Percentiles rank a stretch among this genome's conserved stretches.
These are phyloP conservation scores for Carposina sasakii DNA, from an alignment of 1,140 invertebrate genomes.

Conservation along the genomic window DNA sequence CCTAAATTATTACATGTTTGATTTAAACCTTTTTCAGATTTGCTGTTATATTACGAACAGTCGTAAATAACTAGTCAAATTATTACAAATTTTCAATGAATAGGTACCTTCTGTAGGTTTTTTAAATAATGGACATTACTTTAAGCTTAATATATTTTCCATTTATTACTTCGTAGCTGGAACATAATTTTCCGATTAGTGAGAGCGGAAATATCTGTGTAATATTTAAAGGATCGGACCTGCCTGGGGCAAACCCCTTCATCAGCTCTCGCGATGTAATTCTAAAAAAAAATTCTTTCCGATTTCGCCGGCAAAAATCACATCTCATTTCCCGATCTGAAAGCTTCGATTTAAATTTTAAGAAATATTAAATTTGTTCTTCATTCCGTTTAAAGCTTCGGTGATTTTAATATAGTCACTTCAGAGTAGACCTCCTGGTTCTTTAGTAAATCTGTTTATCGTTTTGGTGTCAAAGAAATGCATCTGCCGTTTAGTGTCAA, in stretches of 20 bases:
- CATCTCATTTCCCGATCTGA: neutral
- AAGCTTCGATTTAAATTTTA: constrained; percentile 6
- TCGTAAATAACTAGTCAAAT: no score
- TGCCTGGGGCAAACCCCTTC: constrained; percentile 40
- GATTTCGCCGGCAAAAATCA: no score
- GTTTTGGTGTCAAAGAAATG: no score
- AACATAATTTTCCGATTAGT: constrained; percentile 62
- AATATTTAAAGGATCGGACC: constrained; percentile 39
- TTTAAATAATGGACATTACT: neutral
- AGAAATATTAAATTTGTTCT: neutral
- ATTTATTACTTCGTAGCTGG: constrained; percentile 16
- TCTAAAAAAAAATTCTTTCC: constrained; percentile 30
- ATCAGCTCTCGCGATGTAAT: constrained; percentile 53
- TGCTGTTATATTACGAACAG: no score
- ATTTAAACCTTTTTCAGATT: no score
- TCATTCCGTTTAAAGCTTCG: neutral
- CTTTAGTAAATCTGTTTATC: no score
- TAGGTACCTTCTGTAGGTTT: no score
- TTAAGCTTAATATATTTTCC: constrained; percentile 20
- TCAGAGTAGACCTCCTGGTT: no score
- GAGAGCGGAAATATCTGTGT: constrained; percentile 28
- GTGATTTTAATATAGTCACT: neutral
- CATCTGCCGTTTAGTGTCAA: no score
- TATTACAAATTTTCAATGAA: no score
- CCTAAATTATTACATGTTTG: no score